phyloP scores from a whole-genome alignment of 2,888 invertebrate genomes.

The Dryadula phaetusa region DNA sequence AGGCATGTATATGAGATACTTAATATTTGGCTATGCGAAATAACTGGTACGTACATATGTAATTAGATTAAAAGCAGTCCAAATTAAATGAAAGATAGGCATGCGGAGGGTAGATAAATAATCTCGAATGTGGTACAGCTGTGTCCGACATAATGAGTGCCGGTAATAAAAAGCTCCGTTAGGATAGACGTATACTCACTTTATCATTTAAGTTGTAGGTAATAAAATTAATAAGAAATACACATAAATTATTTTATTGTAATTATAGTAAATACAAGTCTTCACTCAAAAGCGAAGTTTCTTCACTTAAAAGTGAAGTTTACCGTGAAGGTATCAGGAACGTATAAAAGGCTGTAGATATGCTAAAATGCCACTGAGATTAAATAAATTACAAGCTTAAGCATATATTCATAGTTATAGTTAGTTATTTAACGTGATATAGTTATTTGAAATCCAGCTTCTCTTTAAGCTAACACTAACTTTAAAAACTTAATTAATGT shows the following conservation, averaged over 20 bases:
- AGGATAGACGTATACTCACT: constrained; percentile 16
- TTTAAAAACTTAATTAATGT: too few relatives aligned
- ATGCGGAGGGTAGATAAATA: constrained; percentile 40
- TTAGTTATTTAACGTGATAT: not conserved
- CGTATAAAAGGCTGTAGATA: too few relatives aligned
- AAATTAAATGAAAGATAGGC: constrained; percentile 42
- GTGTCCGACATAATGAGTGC: constrained; percentile 39
- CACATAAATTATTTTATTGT: not conserved
- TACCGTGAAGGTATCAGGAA: not conserved
- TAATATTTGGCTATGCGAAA: constrained; percentile 31
- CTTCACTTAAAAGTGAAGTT: too few relatives aligned
- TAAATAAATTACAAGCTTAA: not conserved
- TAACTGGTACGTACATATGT: constrained; percentile 28
- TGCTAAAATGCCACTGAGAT: not conserved
- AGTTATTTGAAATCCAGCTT: not conserved
- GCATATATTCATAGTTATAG: not conserved
- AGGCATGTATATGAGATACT: not conserved
- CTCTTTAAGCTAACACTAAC: too few relatives aligned
- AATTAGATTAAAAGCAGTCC: constrained; percentile 42
- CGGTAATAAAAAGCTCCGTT: constrained; percentile 36
- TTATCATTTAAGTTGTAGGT: constrained; percentile 1
- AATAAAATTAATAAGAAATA: not conserved
- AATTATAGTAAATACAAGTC: not conserved
- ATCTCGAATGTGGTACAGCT: constrained; percentile 39
- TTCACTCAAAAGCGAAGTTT: too few relatives aligned